Percentiles rank a stretch among this genome's conserved stretches.
Conservation (phyloP, 2,113 vertebrate species). For the Brachyistius frenatus region DNA sequence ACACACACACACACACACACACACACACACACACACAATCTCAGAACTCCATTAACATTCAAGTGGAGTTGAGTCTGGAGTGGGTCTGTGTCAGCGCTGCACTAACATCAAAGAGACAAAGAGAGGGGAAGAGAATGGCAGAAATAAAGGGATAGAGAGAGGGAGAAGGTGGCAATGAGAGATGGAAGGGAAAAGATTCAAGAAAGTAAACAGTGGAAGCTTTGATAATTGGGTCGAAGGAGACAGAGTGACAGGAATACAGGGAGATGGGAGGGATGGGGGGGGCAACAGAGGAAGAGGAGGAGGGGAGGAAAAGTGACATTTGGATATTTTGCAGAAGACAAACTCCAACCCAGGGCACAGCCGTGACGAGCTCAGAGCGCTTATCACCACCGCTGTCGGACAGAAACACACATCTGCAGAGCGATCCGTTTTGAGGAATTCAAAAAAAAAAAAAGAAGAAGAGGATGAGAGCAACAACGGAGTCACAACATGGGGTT, state of each 20-base stretch:
- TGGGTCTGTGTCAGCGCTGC: conserved; percentile 53
- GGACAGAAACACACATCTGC: conserved; percentile 41
- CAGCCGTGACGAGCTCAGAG: conserved; percentile 44
- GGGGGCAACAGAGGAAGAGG: conserved; percentile 23
- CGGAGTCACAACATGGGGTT: conserved; percentile 7
- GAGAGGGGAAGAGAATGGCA: conserved; percentile 26
- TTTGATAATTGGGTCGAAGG: conserved; percentile 46
- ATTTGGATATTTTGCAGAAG: conserved; percentile 59
- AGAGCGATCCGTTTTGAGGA: conserved; percentile 11
- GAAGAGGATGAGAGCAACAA: conserved; percentile 28
- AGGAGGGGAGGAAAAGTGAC: conserved; percentile 45
- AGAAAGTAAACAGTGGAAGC: conserved; percentile 45
- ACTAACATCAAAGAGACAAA: conserved; percentile 68
- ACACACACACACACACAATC: conserved; percentile 20
- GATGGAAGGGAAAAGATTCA: conserved; percentile 26
- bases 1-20: neutral
- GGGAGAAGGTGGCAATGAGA: conserved; percentile 29
- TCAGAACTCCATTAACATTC: conserved; percentile 64
- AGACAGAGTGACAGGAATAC: conserved; percentile 33
- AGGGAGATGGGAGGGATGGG: neutral
- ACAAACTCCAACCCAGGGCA: conserved; percentile 46
- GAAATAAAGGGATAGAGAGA: conserved; percentile 9
- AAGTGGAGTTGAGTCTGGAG: conserved; percentile 43
- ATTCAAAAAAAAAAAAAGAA: neutral
- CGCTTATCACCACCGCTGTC: conserved; percentile 45